A percentile compares a stretch with the other conserved stretches of the same genome.
These are phyloP conservation scores for Coracopsis vasa DNA, from an alignment of 2,113 vertebrate genomes.

Conservation along the genomic window DNA sequence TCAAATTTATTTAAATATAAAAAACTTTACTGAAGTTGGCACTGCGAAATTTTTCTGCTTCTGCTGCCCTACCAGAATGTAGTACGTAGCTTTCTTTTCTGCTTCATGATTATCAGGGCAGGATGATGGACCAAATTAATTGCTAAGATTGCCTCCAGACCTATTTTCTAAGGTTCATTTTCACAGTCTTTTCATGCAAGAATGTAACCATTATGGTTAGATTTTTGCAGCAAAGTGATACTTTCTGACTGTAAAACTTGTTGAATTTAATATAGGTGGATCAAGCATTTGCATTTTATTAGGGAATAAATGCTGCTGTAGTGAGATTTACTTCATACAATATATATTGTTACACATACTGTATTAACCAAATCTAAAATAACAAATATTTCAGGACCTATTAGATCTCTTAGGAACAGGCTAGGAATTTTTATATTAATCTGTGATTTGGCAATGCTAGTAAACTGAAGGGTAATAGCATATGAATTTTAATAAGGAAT, in stretches of 20 bases:
- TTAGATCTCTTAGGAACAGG: neutral
- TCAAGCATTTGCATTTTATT: neutral
- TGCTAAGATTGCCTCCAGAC: neutral
- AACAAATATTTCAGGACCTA: neutral
- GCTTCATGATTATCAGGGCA: neutral
- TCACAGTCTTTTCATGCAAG: neutral
- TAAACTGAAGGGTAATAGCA: neutral
- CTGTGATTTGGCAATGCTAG: neutral
- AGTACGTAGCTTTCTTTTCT: neutral
- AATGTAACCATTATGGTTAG: neutral
- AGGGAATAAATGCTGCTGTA: neutral
- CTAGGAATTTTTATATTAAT: neutral
- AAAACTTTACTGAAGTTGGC: neutral
- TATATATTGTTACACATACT: neutral
- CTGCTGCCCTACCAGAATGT: neutral
- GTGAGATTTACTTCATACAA: neutral
- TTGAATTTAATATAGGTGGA: neutral
- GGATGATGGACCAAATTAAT: neutral
- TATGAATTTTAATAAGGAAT: neutral
- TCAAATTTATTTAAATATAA: neutral
- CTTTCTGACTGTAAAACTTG: neutral
- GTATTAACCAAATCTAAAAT: neutral
- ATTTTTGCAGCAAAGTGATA: neutral
- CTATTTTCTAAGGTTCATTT: neutral
- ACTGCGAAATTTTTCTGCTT: neutral